Percentiles rank a stretch among this genome's conserved stretches.
Conservation (phyloP, 2,113 vertebrate species). For the Gobiocypris rarus region DNA sequence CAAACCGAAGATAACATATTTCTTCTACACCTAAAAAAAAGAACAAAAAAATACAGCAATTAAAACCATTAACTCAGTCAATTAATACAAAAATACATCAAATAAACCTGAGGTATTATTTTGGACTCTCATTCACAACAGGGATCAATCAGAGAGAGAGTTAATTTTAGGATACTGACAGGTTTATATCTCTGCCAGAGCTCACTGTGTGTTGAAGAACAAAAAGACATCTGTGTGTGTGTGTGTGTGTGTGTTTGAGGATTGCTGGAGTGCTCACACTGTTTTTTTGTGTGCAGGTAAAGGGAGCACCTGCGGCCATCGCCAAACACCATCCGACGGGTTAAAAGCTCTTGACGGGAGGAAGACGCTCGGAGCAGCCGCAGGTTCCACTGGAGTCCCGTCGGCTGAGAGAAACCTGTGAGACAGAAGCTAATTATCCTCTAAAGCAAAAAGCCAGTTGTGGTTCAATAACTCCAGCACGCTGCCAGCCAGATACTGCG, state of each 20-base stretch:
- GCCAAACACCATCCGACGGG: not conserved
- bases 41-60: constrained; percentile 5
- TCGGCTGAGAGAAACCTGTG: constrained; percentile 90
- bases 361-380: constrained; percentile 85
- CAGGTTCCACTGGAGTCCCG: constrained; percentile 89
- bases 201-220: constrained; percentile 47
- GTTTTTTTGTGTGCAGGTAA: not conserved
- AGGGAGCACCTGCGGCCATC: constrained; percentile 9
- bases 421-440: constrained; percentile 97
- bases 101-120: not conserved
- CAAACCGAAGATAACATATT: not conserved
- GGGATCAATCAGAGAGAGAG: not conserved
- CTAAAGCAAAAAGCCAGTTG: constrained; percentile 88
- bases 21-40: constrained; percentile 24
- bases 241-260: constrained; percentile 40
- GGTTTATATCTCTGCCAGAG: constrained; percentile 41
- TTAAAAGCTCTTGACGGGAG: constrained; percentile 64
- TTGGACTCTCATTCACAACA: not conserved
- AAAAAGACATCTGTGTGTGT: constrained; percentile 47
- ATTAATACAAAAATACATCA: constrained; percentile 17
- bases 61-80: constrained; percentile 12
- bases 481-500: constrained; percentile 92
- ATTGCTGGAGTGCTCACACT: constrained; percentile 24
- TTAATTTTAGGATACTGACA: constrained; percentile 49
- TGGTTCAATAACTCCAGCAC: constrained; percentile 99